These are phyloP conservation scores for Pseudorhiza aurosa DNA, from an alignment of 30 jellyfish, hydroid and myxozoan species.

Conservation along the genomic window DNA sequence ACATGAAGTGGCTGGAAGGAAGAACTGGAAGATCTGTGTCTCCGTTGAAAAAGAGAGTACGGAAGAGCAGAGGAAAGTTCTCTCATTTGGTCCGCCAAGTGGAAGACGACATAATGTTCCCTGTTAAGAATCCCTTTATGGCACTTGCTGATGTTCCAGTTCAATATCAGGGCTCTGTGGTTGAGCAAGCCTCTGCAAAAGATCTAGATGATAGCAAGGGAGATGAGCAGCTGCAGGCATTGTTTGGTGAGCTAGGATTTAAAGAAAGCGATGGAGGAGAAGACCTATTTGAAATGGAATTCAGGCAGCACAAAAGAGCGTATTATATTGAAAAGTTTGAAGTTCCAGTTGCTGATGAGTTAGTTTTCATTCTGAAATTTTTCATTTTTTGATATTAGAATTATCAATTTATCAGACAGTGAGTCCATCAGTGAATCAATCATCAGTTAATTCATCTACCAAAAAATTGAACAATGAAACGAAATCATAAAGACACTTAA, in stretches of 20 bases:
- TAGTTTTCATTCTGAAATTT: background rate
- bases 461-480: too few relatives aligned
- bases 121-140: constrained; percentile 51
- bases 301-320: constrained; percentile 84
- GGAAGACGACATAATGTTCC: constrained; percentile 55
- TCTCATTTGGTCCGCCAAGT: constrained; percentile 57
- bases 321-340: constrained; percentile 87
- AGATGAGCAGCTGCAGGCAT: constrained; percentile 13
- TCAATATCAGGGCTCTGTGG: constrained; percentile 63
- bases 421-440: too few relatives aligned
- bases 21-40: constrained; percentile 62
- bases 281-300: constrained; percentile 75
- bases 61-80: constrained; percentile 26
- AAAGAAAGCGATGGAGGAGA: constrained; percentile 78
- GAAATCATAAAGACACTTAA: too few relatives aligned
- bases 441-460: too few relatives aligned
- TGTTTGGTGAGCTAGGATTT: constrained; percentile 45
- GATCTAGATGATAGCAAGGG: constrained; percentile 4
- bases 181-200: constrained; percentile 3
- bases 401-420: too few relatives aligned
- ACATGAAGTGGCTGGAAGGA: constrained; percentile 87
- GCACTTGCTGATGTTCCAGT: constrained; percentile 76
- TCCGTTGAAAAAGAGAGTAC: constrained; percentile 1
- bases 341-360: constrained; percentile 80
- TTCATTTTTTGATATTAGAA: background rate